Conservation (phyloP, 2,888 invertebrate genomes). For the Protodeltote pygarga region DNA sequence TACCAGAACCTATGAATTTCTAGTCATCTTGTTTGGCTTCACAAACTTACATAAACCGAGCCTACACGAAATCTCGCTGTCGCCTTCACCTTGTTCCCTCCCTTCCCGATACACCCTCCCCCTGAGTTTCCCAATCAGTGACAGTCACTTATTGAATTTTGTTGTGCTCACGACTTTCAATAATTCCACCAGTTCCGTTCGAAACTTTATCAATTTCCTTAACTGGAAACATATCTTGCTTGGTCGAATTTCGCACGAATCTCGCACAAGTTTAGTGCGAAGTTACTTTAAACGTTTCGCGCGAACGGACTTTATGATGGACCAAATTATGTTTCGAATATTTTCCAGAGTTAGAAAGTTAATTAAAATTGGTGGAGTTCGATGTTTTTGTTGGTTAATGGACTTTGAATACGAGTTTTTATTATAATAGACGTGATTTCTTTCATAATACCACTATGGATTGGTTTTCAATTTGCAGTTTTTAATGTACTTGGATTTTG, state of each 20-base stretch:
- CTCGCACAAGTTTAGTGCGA: conserved; percentile 14
- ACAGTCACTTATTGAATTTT: conserved; percentile 86
- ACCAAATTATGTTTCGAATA: conserved; percentile 35
- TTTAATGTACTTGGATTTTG: no score
- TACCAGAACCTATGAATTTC: no score
- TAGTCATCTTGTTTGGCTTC: no score
- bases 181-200: conserved; percentile 77
- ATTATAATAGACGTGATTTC: conserved; percentile 11
- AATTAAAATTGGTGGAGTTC: conserved; percentile 23
- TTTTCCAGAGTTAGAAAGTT: conserved; percentile 36
- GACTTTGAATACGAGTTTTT: conserved; percentile 17
- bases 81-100: neutral
- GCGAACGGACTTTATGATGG: conserved; percentile 19
- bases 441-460: no score
- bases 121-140: conserved; percentile 75
- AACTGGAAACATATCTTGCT: conserved; percentile 74
- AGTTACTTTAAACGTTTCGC: conserved; percentile 35
- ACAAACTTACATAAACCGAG: no score
- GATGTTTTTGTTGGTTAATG: conserved; percentile 26
- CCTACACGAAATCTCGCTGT: no score
- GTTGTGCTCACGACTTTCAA: conserved; percentile 83
- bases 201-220: conserved; percentile 85
- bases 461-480: no score
- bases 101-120: conserved; percentile 40
- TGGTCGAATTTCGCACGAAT: conserved; percentile 47